phyloP scores from a whole-genome alignment of 2,888 invertebrate species.

The Bombyx huttoni region DNA sequence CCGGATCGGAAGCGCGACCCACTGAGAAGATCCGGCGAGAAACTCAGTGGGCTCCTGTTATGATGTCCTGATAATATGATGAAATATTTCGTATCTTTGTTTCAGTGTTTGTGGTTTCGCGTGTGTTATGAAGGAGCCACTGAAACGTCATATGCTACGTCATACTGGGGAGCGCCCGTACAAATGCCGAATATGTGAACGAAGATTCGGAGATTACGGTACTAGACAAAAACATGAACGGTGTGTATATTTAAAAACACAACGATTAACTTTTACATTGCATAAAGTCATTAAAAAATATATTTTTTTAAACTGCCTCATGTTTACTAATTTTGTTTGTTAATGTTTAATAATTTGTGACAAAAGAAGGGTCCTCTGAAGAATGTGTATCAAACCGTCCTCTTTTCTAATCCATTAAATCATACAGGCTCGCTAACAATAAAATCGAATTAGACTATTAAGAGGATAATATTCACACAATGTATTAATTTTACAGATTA shows the following conservation, averaged over 20 bases:
- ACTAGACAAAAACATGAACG: slow-evolving; percentile 21
- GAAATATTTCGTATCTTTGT: neutral
- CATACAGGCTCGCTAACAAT: too few species aligned
- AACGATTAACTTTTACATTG: neutral
- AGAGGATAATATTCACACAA: neutral
- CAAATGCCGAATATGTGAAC: slow-evolving; percentile 48
- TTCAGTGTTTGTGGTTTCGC: slow-evolving; percentile 47
- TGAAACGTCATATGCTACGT: slow-evolving; percentile 53
- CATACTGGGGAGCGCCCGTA: slow-evolving; percentile 56
- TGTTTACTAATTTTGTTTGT: too few species aligned
- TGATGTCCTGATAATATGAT: neutral
- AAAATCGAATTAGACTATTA: too few species aligned
- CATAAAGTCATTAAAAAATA: too few species aligned
- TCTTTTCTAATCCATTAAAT: too few species aligned
- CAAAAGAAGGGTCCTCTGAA: too few species aligned
- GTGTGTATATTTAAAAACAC: slow-evolving; percentile 1
- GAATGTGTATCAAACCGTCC: too few species aligned
- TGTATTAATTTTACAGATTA: slow-evolving; percentile 31
- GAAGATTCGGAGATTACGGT: slow-evolving; percentile 13
- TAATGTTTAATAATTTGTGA: too few species aligned
- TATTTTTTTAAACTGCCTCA: too few species aligned
- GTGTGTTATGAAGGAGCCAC: slow-evolving; percentile 44
- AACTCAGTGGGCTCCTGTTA: neutral
- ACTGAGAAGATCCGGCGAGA: too few species aligned
- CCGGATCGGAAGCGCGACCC: too few species aligned